phyloP scores from a whole-genome alignment of 2,113 vertebrate genomes.

The Dipodomys ordii region DNA sequence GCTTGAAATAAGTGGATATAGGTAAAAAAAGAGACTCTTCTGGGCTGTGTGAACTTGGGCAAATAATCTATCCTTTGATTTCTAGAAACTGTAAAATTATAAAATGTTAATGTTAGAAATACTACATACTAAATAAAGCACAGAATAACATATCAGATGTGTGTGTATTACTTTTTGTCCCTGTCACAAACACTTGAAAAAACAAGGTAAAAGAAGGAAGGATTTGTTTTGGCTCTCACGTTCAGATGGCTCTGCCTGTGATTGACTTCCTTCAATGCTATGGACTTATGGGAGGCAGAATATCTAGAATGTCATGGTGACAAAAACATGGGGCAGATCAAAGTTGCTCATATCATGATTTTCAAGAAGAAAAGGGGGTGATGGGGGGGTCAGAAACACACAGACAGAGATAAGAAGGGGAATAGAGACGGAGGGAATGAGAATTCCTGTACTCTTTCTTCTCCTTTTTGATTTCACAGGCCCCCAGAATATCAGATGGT shows the following conservation, averaged over 20 bases:
- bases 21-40: background rate
- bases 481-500: background rate
- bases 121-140: background rate
- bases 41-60: background rate
- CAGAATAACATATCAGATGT: background rate
- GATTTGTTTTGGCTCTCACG: background rate
- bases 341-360: background rate
- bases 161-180: background rate
- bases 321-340: background rate
- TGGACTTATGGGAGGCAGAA: background rate
- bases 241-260: background rate
- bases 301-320: background rate
- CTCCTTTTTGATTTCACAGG: background rate
- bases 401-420: no score
- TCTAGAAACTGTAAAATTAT: no score
- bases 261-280: background rate
- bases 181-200: background rate
- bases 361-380: background rate
- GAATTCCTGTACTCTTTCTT: background rate
- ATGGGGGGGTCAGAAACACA: no score
- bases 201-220: background rate
- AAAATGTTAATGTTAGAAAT: no score
- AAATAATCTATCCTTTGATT: background rate
- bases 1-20: slow-evolving; percentile 1
- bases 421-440: no score